Percentiles rank a stretch among this genome's conserved stretches.
Conservation (phyloP, 2,797 vertebrate species). For the Natrix natrix region DNA sequence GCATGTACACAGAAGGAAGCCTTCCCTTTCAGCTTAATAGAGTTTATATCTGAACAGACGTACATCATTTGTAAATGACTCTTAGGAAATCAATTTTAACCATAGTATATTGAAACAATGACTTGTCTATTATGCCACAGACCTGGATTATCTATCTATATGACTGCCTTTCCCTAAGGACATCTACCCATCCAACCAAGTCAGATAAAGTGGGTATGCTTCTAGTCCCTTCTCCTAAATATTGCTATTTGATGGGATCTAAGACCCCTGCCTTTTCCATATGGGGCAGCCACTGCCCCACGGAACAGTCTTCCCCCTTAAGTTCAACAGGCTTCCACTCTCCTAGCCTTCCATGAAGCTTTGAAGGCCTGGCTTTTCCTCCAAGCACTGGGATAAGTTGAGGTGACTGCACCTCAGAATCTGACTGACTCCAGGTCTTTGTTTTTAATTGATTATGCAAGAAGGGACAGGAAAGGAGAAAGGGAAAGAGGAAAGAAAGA, state of each 20-base stretch:
- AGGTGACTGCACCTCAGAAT: background rate
- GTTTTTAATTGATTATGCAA: background rate
- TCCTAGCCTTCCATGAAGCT: background rate
- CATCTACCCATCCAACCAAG: background rate
- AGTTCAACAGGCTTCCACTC: background rate
- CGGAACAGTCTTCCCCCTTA: background rate
- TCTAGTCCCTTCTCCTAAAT: background rate
- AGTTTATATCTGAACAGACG: background rate
- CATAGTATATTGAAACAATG: background rate
- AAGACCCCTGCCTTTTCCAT: background rate
- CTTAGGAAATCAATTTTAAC: background rate
- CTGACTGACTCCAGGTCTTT: background rate
- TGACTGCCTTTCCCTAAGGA: background rate
- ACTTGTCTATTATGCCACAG: background rate
- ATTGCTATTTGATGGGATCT: background rate
- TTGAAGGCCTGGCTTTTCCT: background rate
- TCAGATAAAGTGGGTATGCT: background rate
- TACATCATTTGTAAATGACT: background rate
- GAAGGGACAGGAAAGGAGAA: too few relatives aligned
- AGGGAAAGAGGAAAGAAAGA: too few relatives aligned
- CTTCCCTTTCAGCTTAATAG: background rate
- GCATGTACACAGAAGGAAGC: background rate
- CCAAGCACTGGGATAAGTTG: background rate
- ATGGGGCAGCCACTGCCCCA: background rate
- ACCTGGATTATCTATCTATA: background rate